Evolutionary conservation across 2,113 vertebrate species (phyloP).

Genomic region (Pungitius pungitius): DNA sequence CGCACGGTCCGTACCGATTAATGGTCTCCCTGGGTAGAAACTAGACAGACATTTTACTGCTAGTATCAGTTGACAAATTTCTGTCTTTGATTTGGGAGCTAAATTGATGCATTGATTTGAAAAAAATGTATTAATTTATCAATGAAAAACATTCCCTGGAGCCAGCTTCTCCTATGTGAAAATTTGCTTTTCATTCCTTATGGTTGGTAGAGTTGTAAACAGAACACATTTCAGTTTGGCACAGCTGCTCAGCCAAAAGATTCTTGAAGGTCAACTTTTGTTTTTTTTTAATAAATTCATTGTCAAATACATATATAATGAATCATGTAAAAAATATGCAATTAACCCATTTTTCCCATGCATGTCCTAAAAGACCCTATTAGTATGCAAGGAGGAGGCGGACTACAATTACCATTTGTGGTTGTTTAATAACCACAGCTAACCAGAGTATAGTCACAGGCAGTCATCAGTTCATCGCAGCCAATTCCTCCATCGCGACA

Average conservation of each 20-base stretch:
- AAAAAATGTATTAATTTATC: not conserved
- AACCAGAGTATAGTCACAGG: not conserved
- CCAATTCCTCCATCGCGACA: slow-evolving; percentile 20
- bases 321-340: not conserved
- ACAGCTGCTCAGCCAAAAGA: not conserved
- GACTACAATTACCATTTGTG: not conserved
- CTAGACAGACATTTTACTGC: not conserved
- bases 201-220: not conserved
- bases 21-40: not conserved
- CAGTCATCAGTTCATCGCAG: not conserved
- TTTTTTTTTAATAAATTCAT: too few species aligned
- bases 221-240: not conserved
- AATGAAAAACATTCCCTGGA: not conserved
- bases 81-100: not conserved
- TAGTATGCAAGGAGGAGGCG: not conserved
- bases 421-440: not conserved
- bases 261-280: too few species aligned
- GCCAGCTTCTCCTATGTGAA: not conserved
- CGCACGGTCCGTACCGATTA: not conserved
- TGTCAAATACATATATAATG: not conserved
- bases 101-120: not conserved
- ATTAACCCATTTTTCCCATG: not conserved
- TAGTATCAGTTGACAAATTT: not conserved
- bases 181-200: not conserved
- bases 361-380: not conserved